Base-by-base conservation (phyloP, 2,797 vertebrate genomes). In the Austrolebias charrua region DNA sequence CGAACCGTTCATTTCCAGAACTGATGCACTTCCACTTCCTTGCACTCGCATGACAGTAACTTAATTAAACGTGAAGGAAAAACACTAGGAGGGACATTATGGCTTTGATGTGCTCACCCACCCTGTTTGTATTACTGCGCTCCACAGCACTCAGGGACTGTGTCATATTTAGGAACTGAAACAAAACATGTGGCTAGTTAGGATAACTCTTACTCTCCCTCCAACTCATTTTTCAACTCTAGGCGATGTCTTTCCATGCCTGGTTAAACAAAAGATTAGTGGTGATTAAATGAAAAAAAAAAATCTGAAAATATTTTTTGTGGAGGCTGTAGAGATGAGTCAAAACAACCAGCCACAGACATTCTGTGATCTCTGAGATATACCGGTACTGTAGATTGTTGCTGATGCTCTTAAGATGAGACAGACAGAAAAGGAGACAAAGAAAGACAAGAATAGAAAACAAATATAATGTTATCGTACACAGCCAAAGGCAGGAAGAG, bases 31-130 rank as follows among this genome's bases (percentile, higher is more conserved):
- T 70, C 43, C 61, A 46, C 78, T 78, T 71, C 75, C 63, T 69
- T 67, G 70, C 24, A 24, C 59, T 76, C 67, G 66, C 74, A 80
- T 83, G 78, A 90, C 69, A 82, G 71, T 78, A 80, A 86, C 68
- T 82, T 80, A 81, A 90, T 85, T 90, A 81, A 87, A 90, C 51
- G 33, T 77, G 53, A 72, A 80, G 66, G 57, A 66, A 71, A 78
- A 79, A 81, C 69, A 50, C 84, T 84, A 87, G 81, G 66, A 88
- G 92, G 90, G 71, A 77, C 78, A 89, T 90, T 83, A 74, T 54
- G 53, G 69, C 88, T 90, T 90, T 90, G 85, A 92, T 91, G 86
- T 81, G 68, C 55, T 63, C 28, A 69, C 68, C 76, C 81, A 75
- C 77, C 81, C 71, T 76, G 70, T 82, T 78, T 80, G 76, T 75